Evolutionary conservation across 2,797 vertebrate species (phyloP).

Genomic region (Pangasius krempfi): DNA sequence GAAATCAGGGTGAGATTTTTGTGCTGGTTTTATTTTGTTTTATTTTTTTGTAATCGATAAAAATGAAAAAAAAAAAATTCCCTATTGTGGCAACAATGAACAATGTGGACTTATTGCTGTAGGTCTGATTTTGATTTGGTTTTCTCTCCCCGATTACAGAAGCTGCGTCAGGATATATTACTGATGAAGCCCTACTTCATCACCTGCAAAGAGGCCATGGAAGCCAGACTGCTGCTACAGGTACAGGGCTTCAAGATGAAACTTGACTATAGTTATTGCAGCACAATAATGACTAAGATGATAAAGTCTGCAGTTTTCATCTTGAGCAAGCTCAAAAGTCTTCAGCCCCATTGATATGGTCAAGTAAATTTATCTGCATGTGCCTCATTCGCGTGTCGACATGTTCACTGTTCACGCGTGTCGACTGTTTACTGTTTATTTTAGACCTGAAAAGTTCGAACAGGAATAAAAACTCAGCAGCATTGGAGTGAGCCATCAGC

Average conservation of each 20-base stretch:
- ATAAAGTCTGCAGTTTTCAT: not conserved
- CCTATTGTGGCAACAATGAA: not conserved
- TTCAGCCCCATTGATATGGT: not conserved
- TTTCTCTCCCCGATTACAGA: conserved; percentile 72
- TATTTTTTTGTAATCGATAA: not conserved
- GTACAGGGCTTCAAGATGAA: conserved; percentile 65
- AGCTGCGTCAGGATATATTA: conserved; percentile 95
- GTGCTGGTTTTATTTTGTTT: no score
- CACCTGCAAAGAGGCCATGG: conserved; percentile 97
- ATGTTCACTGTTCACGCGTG: not conserved
- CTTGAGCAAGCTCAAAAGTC: not conserved
- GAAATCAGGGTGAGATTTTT: conserved; percentile 87
- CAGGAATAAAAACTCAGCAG: not conserved
- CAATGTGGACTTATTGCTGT: not conserved
- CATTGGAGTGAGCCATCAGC: no score
- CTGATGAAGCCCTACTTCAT: conserved; percentile 98
- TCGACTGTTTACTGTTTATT: no score
- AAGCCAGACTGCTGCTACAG: conserved; percentile 90
- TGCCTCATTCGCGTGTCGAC: not conserved
- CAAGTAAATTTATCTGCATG: not conserved
- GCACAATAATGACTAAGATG: not conserved
- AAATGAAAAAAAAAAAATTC: not conserved
- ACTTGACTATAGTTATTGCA: not conserved
- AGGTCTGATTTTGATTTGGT: not conserved
- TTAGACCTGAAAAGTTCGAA: not conserved